Evolutionary conservation across 2,888 invertebrate genomes (phyloP), one percentile per base, ranked within the genome.

Genomic region (Halocaridina rubra): DNA sequence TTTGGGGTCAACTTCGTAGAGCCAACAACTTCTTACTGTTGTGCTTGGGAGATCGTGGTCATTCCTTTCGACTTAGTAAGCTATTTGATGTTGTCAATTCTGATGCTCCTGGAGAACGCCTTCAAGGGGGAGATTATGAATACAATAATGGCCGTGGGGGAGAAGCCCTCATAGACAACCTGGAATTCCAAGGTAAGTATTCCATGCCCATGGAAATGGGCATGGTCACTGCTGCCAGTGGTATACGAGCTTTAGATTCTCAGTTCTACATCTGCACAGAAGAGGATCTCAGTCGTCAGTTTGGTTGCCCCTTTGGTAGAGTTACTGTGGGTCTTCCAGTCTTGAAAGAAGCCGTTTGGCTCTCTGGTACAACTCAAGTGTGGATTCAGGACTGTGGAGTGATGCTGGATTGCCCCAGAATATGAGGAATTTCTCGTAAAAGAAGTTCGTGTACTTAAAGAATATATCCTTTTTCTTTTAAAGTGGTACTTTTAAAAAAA

Each of bases 341-440:
- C n/a, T 33, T 88, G 59, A 84, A 82, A 80, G 85, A 88, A 32
- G 82, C 85, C 4, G 80, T 86, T 46, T 78, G 80, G 67, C 30
- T 79, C 46, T 39, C 76, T 22, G 78, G 72, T 19, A 80, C 80
- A 24, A 72, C 76, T 29, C 80, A 82, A 57, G 61, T 88, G 16
- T 88, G 80, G 82, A 84, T 88, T 39, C 82, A 71, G 4, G 88
- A 88, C 46, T 88, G 88, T 39, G 88, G 88, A 2, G 80, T 88
- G 4, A 78, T 88, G 2, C 80, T 88, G n/a, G 87, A 85, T 22
- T 39, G 64, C 33, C 53, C 53, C n/a, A 53, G 53, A 19, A 39
- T 81, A 32, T 81, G 33, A 39, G 39, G 39, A n/a, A n/a, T n/a
- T n/a, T n/a, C n/a, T n/a, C n/a, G n/a, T n/a, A n/a, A n/a, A n/a